These are phyloP conservation scores for Orthonyx spaldingii DNA, from an alignment of 2,113 vertebrate species.

Conservation along the genomic window DNA sequence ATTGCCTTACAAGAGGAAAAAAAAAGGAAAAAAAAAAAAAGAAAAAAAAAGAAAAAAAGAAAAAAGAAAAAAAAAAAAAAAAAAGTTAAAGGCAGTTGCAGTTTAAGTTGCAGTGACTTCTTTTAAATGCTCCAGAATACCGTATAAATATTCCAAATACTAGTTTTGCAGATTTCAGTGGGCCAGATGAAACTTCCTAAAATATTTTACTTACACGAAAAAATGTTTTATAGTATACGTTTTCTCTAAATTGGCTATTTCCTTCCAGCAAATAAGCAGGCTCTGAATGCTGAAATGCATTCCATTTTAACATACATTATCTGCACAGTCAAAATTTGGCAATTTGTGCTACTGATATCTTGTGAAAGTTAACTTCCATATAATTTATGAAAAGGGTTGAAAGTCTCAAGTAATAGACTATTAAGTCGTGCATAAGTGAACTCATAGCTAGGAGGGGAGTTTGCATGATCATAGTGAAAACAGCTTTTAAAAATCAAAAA, in stretches of 20 bases:
- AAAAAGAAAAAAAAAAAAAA: not conserved
- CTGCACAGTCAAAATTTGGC: slow-evolving; percentile 47
- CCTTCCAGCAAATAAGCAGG: slow-evolving; percentile 41
- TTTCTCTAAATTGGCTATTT: slow-evolving; percentile 5
- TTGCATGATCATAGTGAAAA: slow-evolving; percentile 40
- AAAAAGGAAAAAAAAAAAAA: not conserved
- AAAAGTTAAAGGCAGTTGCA: slow-evolving; percentile 33
- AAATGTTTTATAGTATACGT: not conserved
- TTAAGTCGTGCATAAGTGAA: not conserved
- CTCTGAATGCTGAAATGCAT: slow-evolving; percentile 34
- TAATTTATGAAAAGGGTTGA: not conserved
- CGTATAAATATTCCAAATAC: not conserved
- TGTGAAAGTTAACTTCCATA: slow-evolving; percentile 27
- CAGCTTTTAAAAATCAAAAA: slow-evolving; percentile 14
- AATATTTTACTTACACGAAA: not conserved
- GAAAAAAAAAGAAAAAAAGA: not conserved
- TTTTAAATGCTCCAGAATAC: not conserved
- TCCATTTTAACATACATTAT: slow-evolving; percentile 29
- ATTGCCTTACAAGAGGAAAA: not conserved
- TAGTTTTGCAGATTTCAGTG: slow-evolving; percentile 47
- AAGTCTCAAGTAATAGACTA: not conserved
- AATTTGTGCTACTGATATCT: slow-evolving; percentile 6
- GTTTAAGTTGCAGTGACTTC: slow-evolving; percentile 4
- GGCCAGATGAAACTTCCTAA: slow-evolving; percentile 39
- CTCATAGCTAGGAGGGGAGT: slow-evolving; percentile 25